Evolutionary conservation across 2,797 vertebrate species (phyloP).

Genomic region (Siniperca undulata): DNA sequence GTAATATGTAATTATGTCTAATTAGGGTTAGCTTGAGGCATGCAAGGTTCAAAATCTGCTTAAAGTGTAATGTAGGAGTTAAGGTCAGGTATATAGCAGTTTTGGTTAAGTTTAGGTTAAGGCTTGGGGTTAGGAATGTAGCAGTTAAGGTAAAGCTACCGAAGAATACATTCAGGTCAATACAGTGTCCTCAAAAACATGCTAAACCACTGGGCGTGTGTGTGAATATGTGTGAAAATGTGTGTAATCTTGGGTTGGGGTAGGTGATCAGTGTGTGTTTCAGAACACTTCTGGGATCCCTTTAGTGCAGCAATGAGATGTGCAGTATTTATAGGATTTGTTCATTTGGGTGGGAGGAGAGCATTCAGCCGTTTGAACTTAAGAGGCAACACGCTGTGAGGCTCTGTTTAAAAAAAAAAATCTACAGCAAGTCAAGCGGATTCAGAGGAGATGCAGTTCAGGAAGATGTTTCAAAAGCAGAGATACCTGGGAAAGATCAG

Average conservation of each 20-base stretch:
- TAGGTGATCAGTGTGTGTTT: slow-evolving; percentile 28
- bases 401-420: slow-evolving; percentile 53
- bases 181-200: not conserved
- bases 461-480: slow-evolving; percentile 32
- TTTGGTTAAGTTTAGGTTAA: not conserved
- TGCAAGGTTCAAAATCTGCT: not conserved
- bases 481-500: slow-evolving; percentile 19
- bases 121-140: not conserved
- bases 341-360: slow-evolving; percentile 59
- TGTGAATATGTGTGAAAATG: not conserved
- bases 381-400: slow-evolving; percentile 53
- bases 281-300: slow-evolving; percentile 31
- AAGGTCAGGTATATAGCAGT: not conserved
- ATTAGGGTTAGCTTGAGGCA: not conserved
- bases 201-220: too few species aligned
- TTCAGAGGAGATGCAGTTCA: slow-evolving; percentile 43
- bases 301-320: slow-evolving; percentile 35
- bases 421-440: slow-evolving; percentile 51
- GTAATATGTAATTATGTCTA: not conserved
- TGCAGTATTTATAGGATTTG: slow-evolving; percentile 65
- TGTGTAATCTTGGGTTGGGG: not conserved
- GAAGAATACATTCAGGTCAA: not conserved
- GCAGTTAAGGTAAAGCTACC: not conserved
- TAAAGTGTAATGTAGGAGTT: not conserved
- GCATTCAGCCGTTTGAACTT: slow-evolving; percentile 58